These are phyloP conservation scores for Sialis lutaria DNA, from an alignment of 2,888 invertebrate species.

Conservation along the genomic window DNA sequence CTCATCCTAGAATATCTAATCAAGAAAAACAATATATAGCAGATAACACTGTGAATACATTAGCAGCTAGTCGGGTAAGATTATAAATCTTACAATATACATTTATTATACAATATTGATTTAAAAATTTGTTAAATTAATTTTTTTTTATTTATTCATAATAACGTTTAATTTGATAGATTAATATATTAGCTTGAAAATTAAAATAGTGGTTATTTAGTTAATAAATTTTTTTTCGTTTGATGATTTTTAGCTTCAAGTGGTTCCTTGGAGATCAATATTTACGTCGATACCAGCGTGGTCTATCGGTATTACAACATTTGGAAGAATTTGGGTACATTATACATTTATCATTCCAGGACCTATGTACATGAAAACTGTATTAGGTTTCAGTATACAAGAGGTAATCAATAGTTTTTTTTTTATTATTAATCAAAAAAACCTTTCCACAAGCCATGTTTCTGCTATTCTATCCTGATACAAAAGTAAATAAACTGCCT, in stretches of 20 bases:
- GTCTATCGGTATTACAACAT: slow-evolving; percentile 54
- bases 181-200: too few relatives aligned
- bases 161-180: too few relatives aligned
- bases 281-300: slow-evolving; percentile 45
- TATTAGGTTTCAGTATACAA: slow-evolving; percentile 48
- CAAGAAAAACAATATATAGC: slow-evolving; percentile 48
- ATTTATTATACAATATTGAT: too few relatives aligned
- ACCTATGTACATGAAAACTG: slow-evolving; percentile 51
- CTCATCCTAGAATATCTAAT: slow-evolving; percentile 47
- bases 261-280: slow-evolving; percentile 47
- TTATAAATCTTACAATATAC: not conserved
- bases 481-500: too few relatives aligned
- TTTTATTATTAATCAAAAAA: not conserved
- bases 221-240: not conserved
- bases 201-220: not conserved
- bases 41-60: slow-evolving; percentile 34
- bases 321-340: slow-evolving; percentile 59
- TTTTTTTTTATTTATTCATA: too few relatives aligned
- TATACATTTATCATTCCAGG: slow-evolving; percentile 55
- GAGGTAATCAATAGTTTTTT: slow-evolving; percentile 25
- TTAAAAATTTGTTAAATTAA: too few relatives aligned
- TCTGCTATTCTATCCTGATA: too few relatives aligned
- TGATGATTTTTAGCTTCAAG: slow-evolving; percentile 17
- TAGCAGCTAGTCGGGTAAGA: slow-evolving; percentile 24
- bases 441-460: too few relatives aligned